phyloP scores from a whole-genome alignment of 2,888 invertebrate genomes.

The Emmelina monodactyla region DNA sequence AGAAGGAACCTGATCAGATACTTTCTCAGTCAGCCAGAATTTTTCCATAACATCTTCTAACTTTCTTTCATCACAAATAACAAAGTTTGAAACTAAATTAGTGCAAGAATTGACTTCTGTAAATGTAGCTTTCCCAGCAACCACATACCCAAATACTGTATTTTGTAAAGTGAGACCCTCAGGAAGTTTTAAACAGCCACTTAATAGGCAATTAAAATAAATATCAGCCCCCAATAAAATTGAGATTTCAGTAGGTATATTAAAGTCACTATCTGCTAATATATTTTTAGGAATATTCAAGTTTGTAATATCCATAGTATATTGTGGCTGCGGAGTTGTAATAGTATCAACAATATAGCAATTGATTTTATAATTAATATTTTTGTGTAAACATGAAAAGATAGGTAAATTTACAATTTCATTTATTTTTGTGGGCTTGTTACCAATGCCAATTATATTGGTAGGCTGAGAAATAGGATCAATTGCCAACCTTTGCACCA shows the following conservation, averaged over 20 bases:
- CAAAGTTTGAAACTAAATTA: constrained; percentile 8
- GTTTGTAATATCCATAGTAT: constrained; percentile 4
- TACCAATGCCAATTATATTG: constrained; percentile 10
- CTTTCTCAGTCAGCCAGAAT: constrained; percentile 16
- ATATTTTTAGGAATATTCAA: constrained; percentile 4
- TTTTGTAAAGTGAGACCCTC: constrained; percentile 14
- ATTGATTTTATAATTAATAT: constrained; percentile 8
- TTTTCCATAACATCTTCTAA: constrained; percentile 15
- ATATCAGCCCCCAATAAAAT: constrained; percentile 13
- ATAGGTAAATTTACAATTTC: constrained; percentile 6
- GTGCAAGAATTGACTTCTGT: background rate
- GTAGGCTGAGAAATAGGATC: constrained; percentile 1
- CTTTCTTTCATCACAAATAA: constrained; percentile 7
- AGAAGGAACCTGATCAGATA: constrained; percentile 5
- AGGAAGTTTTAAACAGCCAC: constrained; percentile 8
- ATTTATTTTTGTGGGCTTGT: constrained; percentile 8
- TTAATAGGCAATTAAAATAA: constrained; percentile 10
- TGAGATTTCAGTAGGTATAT: constrained; percentile 10
- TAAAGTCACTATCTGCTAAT: constrained; percentile 8
- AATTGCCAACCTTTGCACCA: constrained; percentile 8
- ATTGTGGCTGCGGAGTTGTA: constrained; percentile 8
- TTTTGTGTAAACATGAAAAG: constrained; percentile 2
- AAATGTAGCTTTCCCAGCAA: constrained; percentile 9
- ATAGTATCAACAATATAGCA: constrained; percentile 10
- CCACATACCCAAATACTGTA: constrained; percentile 14